These are phyloP conservation scores for Achlya flavicornis DNA, from an alignment of 2,888 invertebrate genomes.

Conservation along the genomic window DNA sequence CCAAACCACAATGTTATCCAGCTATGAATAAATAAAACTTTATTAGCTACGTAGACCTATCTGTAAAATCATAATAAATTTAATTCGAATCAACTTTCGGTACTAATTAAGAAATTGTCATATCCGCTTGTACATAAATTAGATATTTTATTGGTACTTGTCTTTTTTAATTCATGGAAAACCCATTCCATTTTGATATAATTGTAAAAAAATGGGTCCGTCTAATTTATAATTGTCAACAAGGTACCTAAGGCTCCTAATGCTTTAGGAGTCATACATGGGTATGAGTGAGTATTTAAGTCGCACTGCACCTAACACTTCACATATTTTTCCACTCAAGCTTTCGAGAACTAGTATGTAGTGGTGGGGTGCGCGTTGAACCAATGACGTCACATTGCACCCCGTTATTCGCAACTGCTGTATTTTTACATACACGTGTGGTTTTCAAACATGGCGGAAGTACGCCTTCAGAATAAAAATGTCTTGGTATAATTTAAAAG, in stretches of 20 bases:
- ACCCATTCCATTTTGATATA: too few species aligned
- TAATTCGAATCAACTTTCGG: too few species aligned
- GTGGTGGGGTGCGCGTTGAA: slow-evolving; percentile 68
- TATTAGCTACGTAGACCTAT: neutral
- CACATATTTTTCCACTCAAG: slow-evolving; percentile 9
- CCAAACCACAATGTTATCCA: neutral
- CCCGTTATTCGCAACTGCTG: slow-evolving; percentile 27
- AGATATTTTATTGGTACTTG: too few species aligned
- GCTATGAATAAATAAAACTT: slow-evolving; percentile 12
- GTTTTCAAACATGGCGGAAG: slow-evolving; percentile 46
- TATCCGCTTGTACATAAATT: neutral
- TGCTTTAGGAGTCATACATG: neutral
- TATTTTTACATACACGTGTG: slow-evolving; percentile 47
- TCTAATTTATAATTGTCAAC: slow-evolving; percentile 1
- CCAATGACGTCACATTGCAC: slow-evolving; percentile 71
- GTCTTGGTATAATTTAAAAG: neutral
- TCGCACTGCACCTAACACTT: slow-evolving; percentile 6
- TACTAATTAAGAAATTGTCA: neutral
- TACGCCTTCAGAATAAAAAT: slow-evolving; percentile 13
- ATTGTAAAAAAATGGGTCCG: neutral
- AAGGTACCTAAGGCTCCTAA: neutral
- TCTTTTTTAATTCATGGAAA: too few species aligned
- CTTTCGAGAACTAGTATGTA: slow-evolving; percentile 10
- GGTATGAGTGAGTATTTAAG: neutral
- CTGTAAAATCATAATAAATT: neutral